Evolutionary conservation across 2,113 vertebrate species (phyloP).

Genomic region (Peromyscus californicus): DNA sequence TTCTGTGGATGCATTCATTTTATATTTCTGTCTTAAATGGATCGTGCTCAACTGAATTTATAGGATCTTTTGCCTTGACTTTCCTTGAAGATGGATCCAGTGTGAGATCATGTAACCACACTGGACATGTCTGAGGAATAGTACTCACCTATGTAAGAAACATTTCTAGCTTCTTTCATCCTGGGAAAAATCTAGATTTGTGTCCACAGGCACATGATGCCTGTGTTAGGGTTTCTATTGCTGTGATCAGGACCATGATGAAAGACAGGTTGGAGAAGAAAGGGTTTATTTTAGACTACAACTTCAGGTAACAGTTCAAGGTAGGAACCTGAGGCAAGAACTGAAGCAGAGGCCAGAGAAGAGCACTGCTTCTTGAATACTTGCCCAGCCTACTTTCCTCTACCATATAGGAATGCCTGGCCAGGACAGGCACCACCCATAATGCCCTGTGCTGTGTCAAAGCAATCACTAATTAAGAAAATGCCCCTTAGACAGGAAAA

Average conservation of each 20-base stretch:
- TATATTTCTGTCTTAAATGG: too few relatives aligned
- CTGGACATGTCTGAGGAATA: background rate
- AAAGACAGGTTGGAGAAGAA: background rate
- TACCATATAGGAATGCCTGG: background rate
- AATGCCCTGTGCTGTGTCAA: background rate
- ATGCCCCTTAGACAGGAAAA: background rate
- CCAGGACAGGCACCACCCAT: background rate
- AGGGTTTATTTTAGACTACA: background rate
- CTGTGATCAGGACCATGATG: background rate
- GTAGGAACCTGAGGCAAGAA: background rate
- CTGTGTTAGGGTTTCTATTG: background rate
- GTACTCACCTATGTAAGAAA: background rate
- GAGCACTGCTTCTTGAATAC: background rate
- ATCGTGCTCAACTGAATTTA: too few relatives aligned
- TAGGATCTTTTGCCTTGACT: too few relatives aligned
- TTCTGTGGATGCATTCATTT: background rate
- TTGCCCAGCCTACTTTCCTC: background rate
- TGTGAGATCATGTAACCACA: too few relatives aligned
- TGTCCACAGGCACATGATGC: background rate
- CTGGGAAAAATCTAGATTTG: background rate
- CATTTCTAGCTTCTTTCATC: background rate
- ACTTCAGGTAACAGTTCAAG: background rate
- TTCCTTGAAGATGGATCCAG: too few relatives aligned
- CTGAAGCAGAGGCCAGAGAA: background rate
- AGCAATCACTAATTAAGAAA: background rate